Percentiles rank a stretch among this genome's conserved stretches.
These are phyloP conservation scores for Hyaena hyaena DNA, from an alignment of 2,113 vertebrate genomes.

Conservation along the genomic window DNA sequence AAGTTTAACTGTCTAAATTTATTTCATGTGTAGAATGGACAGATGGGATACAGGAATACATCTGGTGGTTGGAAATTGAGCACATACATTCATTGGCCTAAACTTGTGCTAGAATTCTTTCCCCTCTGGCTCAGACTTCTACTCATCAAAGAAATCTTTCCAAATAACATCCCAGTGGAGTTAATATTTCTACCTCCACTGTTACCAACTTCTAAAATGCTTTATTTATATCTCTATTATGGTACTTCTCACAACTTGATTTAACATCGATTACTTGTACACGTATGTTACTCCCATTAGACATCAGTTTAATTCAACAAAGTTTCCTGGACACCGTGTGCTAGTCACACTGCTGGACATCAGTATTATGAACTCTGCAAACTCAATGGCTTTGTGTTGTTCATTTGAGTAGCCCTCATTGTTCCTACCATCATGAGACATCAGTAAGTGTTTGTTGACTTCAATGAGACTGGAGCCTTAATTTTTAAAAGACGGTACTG, in stretches of 20 bases:
- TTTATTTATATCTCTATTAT: not conserved
- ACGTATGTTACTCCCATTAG: not conserved
- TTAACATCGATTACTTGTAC: not conserved
- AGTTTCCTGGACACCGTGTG: not conserved
- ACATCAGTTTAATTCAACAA: not conserved
- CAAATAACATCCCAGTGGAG: conserved; percentile 17
- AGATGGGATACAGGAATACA: conserved; percentile 57
- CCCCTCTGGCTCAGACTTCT: conserved; percentile 48
- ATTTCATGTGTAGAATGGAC: conserved; percentile 63
- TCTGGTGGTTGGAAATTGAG: conserved; percentile 54
- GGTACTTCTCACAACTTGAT: not conserved
- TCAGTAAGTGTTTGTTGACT: not conserved
- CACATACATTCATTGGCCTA: not conserved
- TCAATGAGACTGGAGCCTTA: not conserved
- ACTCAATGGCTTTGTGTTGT: not conserved
- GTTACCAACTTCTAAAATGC: not conserved
- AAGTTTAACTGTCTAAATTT: conserved; percentile 72
- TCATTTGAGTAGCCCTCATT: not conserved
- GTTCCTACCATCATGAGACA: not conserved
- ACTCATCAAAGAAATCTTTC: not conserved
- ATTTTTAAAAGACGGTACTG: not conserved
- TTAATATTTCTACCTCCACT: conserved; percentile 6
- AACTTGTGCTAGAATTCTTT: conserved; percentile 37
- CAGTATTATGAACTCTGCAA: not conserved
- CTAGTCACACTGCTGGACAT: not conserved